These are phyloP conservation scores for Masnerella sp. DNA, from an alignment of 2,888 invertebrate species.

Conservation along the genomic window DNA sequence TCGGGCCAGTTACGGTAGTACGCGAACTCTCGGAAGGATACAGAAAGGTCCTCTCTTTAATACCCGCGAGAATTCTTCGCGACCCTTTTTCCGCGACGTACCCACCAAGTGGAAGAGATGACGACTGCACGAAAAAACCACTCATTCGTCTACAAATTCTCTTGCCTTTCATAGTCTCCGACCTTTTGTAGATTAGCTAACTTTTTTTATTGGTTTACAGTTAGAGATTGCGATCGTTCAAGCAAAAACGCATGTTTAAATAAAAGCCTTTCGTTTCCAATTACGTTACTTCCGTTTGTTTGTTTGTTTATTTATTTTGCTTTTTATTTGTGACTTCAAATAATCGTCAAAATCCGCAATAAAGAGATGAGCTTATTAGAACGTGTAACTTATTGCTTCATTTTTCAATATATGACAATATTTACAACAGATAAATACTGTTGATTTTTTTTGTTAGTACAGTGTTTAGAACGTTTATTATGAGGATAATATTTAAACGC, in stretches of 20 bases:
- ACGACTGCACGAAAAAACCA: constrained; percentile 48
- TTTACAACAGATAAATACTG: no score
- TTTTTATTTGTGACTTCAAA: no score
- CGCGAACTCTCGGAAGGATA: constrained; percentile 70
- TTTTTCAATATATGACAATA: no score
- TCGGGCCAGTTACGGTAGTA: constrained; percentile 68
- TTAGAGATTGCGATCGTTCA: constrained; percentile 16
- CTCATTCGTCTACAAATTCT: constrained; percentile 42
- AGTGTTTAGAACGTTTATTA: no score
- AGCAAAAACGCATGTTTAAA: constrained; percentile 12
- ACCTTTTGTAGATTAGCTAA: constrained; percentile 30
- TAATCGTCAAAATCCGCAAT: no score
- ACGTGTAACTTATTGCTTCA: no score
- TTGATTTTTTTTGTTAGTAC: no score
- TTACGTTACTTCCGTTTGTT: no score
- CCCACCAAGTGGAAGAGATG: constrained; percentile 58
- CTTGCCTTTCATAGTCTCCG: constrained; percentile 32
- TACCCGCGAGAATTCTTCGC: constrained; percentile 72
- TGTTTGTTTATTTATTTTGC: no score
- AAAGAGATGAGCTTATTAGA: no score
- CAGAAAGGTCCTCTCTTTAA: constrained; percentile 73
- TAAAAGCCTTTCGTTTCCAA: no score
- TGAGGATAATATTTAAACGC: no score
- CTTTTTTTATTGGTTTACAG: constrained; percentile 9
- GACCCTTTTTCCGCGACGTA: constrained; percentile 60